Percentiles rank a stretch among this genome's conserved stretches.
Evolutionary conservation across 2,113 vertebrate species (phyloP).

Genomic region (Dipodomys ordii): DNA sequence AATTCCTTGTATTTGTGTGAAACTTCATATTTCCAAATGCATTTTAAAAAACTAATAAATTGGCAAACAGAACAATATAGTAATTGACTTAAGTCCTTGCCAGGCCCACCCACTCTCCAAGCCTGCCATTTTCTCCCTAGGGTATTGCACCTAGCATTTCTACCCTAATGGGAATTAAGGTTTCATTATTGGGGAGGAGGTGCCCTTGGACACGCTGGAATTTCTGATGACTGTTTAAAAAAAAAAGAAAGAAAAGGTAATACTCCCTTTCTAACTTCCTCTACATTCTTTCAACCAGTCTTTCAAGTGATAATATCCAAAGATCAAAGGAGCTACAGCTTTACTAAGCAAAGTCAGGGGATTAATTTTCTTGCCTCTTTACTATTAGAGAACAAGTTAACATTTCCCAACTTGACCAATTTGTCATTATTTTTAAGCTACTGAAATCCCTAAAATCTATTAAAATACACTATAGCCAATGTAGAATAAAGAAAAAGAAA

Average conservation of each 20-base stretch:
- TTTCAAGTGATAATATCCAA: conserved; percentile 50
- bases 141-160: not conserved
- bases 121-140: not conserved
- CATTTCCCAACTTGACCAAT: conserved; percentile 54
- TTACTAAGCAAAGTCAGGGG: not conserved
- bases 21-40: not conserved
- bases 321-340: not conserved
- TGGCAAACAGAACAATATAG: not conserved
- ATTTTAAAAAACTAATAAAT: not conserved
- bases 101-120: not conserved
- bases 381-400: not conserved
- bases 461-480: conserved; percentile 6
- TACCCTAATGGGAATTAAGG: not conserved
- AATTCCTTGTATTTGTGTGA: not conserved
- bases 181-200: not conserved
- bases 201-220: not conserved
- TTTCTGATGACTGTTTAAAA: not conserved
- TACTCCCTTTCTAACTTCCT: not conserved
- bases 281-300: not conserved
- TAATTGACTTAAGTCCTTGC: no score
- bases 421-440: conserved; percentile 37
- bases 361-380: conserved; percentile 51
- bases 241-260: no score
- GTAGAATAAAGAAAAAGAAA: conserved; percentile 53
- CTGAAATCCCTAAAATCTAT: conserved; percentile 50